Evolutionary conservation across 2,888 invertebrate genomes (phyloP).

Genomic region (Macrosiphum euphorbiae): DNA sequence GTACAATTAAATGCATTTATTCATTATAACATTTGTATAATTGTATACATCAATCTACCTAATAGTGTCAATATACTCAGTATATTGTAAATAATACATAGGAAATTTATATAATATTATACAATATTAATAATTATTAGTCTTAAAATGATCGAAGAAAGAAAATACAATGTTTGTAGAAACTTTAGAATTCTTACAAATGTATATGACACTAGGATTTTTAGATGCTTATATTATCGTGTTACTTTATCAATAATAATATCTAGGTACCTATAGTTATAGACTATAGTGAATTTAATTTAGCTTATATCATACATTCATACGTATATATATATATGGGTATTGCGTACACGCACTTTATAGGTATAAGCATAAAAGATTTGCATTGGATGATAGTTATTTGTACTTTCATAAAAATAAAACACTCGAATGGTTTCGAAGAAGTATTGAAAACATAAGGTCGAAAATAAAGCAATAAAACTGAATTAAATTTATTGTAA

Average conservation of each 20-base stretch:
- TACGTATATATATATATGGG: too few relatives aligned
- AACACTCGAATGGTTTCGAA: background rate
- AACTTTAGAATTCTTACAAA: background rate
- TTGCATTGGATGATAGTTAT: background rate
- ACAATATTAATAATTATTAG: too few relatives aligned
- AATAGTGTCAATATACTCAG: background rate
- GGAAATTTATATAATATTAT: background rate
- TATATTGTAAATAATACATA: background rate
- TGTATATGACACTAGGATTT: background rate
- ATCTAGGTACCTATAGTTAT: background rate
- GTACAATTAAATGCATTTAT: background rate
- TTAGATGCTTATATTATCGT: background rate
- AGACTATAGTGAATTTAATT: background rate
- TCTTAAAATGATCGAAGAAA: background rate
- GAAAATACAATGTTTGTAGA: background rate
- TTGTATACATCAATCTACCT: background rate
- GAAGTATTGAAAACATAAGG: background rate
- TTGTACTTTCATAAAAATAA: background rate
- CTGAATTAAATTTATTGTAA: constrained; percentile 32
- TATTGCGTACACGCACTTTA: background rate
- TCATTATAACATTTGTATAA: background rate
- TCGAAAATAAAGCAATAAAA: constrained; percentile 45
- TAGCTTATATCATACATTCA: background rate
- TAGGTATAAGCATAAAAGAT: background rate
- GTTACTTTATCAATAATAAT: background rate